Evolutionary conservation across 2,888 invertebrate genomes (phyloP), one percentile per base, ranked within the genome.

Genomic region (Pyrrhopygopsis socrates): DNA sequence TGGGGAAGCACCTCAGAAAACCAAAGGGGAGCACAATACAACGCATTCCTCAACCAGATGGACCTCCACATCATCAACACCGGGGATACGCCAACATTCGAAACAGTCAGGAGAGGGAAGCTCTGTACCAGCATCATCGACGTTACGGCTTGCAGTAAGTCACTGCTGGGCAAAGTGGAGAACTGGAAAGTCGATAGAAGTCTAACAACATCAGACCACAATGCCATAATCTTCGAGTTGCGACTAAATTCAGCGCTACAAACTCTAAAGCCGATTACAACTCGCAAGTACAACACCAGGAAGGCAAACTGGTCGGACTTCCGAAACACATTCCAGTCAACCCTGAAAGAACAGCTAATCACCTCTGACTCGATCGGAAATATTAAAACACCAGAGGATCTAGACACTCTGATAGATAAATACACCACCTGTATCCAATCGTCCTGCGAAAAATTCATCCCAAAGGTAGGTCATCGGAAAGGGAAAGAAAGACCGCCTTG

Each of bases 161-260:
- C 81, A 0, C 68, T 92, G 0, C 76, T 92, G 24, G 83, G 81
- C 1, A 90, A 58, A 67, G 68, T 92, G 0, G 75, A 88, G 11
- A 45, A 86, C 27, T 93, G 92, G 92, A 81, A 41, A 50, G 91
- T 91, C 6, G 76, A 88, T 27, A 45, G 89, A 45, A 65, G 24
- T 11, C 58, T 91, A 4, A 75, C 29, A 41, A 87, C 88, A 29
- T 89, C 91, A 3, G 92, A 92, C 85, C 92, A 91, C 60, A 93
- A 92, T 74, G 88, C 91, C n/a, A 91, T 93, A 0, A 88, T 87
- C 18, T 92, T 86, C 77, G 20, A 65, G 0, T 13, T 93, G 30
- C 70, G 63, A 2, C 2, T 85, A n/a, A 86, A 67, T 0, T n/a
- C 41, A 13, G 38, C 8, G 0, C 27, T 82, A 20, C 29, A 77